Percentiles rank a stretch among this genome's conserved stretches.
phyloP scores from a whole-genome alignment of 2,113 vertebrate species.

The Heptranchias perlo region DNA sequence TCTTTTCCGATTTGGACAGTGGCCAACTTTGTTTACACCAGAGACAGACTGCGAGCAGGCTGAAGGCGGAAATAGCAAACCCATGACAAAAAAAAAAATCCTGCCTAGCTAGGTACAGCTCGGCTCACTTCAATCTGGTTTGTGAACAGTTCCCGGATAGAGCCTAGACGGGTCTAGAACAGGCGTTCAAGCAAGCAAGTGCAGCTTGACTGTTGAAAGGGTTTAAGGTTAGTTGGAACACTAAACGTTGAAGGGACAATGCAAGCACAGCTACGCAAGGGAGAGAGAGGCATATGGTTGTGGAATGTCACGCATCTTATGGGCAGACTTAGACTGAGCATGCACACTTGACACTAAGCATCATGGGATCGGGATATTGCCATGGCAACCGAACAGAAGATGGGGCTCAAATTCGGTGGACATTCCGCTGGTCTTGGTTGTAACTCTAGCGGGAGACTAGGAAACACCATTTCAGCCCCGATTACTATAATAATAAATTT shows the following conservation, averaged over 20 bases:
- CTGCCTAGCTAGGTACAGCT: background rate
- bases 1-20: background rate
- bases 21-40: background rate
- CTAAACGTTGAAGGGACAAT: background rate
- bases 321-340: background rate
- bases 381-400: background rate
- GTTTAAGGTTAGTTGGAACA: background rate
- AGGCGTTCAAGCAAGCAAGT: background rate
- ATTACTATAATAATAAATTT: background rate
- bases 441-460: background rate
- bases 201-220: background rate
- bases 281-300: no score
- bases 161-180: background rate
- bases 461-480: background rate
- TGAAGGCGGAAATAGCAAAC: background rate
- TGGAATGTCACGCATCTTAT: background rate
- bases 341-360: background rate
- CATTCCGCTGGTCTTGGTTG: background rate
- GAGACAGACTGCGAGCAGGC: background rate
- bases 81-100: background rate
- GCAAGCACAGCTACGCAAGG: background rate
- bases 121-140: background rate
- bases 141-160: background rate
- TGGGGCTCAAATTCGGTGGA: no score
- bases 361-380: background rate